Conservation (phyloP, 2,888 invertebrate genomes). For the Sphaerophoria taeniata region DNA sequence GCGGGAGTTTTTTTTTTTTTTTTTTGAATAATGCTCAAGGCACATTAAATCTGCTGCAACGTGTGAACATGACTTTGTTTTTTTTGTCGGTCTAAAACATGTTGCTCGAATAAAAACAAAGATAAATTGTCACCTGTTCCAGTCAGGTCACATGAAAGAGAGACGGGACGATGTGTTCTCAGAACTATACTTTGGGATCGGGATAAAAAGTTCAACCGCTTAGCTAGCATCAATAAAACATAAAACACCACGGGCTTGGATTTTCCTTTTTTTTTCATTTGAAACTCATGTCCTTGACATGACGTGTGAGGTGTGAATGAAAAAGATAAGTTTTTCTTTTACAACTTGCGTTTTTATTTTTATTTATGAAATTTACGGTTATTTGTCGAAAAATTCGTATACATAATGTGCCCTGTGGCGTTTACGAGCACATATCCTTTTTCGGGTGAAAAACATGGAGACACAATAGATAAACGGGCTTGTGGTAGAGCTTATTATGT, state of each 20-base stretch:
- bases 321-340: conserved; percentile 7
- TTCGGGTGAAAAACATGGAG: neutral
- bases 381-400: conserved; percentile 56
- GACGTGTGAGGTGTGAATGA: conserved; percentile 18
- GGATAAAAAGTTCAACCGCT: conserved; percentile 21
- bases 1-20: conserved; percentile 1
- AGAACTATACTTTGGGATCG: neutral
- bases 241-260: conserved; percentile 31
- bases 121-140: conserved; percentile 46
- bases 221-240: conserved; percentile 42
- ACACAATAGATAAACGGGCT: conserved; percentile 21
- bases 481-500: conserved; percentile 35
- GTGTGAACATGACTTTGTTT: conserved; percentile 30
- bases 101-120: neutral
- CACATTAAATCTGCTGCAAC: conserved; percentile 28
- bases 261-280: too few relatives aligned
- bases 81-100: conserved; percentile 4
- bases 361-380: conserved; percentile 52
- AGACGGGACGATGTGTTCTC: conserved; percentile 6
- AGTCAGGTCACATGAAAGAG: conserved; percentile 27
- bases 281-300: conserved; percentile 42
- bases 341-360: neutral
- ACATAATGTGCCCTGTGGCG: conserved; percentile 29
- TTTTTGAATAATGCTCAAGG: conserved; percentile 16
- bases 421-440: conserved; percentile 30